phyloP scores from a whole-genome alignment of 2,797 vertebrate species.

The Pachyuromys duprasi region DNA sequence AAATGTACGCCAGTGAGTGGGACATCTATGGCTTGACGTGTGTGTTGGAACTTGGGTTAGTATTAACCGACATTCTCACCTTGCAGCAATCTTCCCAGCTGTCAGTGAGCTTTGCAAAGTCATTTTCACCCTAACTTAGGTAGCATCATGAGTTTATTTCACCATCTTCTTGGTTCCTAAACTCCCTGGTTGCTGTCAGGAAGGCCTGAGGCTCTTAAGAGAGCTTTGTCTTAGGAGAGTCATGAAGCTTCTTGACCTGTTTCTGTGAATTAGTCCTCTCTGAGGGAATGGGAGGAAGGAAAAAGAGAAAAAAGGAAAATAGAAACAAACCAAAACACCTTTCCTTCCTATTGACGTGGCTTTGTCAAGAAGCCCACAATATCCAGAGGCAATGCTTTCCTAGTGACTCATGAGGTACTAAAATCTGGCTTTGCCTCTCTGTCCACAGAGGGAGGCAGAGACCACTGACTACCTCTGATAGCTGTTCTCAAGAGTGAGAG shows the following conservation, averaged over 20 bases:
- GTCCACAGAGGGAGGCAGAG: neutral
- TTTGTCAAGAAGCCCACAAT: neutral
- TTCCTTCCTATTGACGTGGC: neutral
- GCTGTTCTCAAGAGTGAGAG: neutral
- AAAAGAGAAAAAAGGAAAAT: neutral
- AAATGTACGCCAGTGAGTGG: neutral
- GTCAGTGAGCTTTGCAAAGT: neutral
- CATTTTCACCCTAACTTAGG: neutral
- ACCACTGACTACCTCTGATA: neutral
- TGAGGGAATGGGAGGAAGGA: neutral
- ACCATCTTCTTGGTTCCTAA: neutral
- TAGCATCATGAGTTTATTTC: neutral
- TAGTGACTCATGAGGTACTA: neutral
- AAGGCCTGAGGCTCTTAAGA: neutral
- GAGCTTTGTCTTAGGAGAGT: neutral
- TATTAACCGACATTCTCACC: neutral
- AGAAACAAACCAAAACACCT: neutral
- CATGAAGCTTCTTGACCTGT: neutral
- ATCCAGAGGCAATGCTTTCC: neutral
- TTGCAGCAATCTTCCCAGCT: neutral
- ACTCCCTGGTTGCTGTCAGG: neutral
- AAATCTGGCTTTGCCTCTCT: neutral
- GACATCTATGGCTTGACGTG: neutral
- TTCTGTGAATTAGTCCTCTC: slow-evolving; percentile 6
- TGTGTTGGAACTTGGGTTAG: neutral